phyloP scores from a whole-genome alignment of 2,888 invertebrate species.

The Parascotia fuliginaria region DNA sequence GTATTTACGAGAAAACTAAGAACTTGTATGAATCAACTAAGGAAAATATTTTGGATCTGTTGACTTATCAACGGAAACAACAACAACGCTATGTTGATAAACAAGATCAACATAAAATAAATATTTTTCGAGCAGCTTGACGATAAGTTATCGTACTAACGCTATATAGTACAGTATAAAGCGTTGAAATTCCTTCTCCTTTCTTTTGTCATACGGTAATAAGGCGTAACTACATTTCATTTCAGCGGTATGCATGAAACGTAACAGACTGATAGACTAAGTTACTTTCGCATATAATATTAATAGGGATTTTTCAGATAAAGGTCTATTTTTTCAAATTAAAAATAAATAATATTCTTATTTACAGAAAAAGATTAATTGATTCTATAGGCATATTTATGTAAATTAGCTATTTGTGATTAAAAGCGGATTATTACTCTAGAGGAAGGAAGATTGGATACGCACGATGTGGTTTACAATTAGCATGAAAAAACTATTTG shows the following conservation, averaged over 20 bases:
- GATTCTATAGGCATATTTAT: background rate
- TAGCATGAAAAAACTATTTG: constrained; percentile 12
- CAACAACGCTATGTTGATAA: too few relatives aligned
- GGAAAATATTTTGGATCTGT: too few relatives aligned
- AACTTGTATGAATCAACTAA: too few relatives aligned
- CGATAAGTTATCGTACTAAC: too few relatives aligned
- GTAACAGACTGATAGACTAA: constrained; percentile 1
- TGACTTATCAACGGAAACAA: too few relatives aligned
- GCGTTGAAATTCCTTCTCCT: too few relatives aligned
- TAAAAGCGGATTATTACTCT: constrained; percentile 10
- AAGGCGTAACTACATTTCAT: background rate
- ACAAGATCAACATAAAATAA: too few relatives aligned
- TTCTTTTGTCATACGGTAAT: constrained; percentile 7
- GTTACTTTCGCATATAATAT: background rate
- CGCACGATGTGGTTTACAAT: constrained; percentile 9
- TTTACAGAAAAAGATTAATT: constrained; percentile 2
- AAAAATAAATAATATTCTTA: constrained; percentile 8
- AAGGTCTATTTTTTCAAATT: constrained; percentile 3
- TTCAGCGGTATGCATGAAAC: background rate
- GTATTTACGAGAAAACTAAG: too few relatives aligned
- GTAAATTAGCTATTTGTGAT: constrained; percentile 7
- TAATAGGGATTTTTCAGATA: constrained; percentile 1
- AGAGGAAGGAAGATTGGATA: constrained; percentile 10
- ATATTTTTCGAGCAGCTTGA: too few relatives aligned
- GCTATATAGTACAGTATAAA: too few relatives aligned